Base-by-base conservation (phyloP, 2,888 invertebrate species). In the Papilio demoleus region DNA sequence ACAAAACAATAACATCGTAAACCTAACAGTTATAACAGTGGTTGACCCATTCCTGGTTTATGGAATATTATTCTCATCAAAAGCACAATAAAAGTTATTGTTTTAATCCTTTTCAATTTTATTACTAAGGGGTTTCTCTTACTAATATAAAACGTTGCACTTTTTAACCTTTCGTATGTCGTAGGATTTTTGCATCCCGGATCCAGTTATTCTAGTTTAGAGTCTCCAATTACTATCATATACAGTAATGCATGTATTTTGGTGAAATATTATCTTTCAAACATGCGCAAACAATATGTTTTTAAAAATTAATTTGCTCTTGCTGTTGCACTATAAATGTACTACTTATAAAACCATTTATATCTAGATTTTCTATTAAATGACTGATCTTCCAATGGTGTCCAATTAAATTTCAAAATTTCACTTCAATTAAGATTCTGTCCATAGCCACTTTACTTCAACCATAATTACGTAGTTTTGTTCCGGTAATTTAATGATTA, bases 1-100 rank as follows among this genome's bases (percentile, higher is more conserved):
- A 27, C 31, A 56, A 56, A 56, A 56, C 53, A 56, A 56, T 31
- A 56, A 56, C 31, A 27, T 31, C 5, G n/a, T 50, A 6, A 27
- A 27, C 1, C 14, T 24, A 27, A n/a, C 31, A 31, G n/a, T 31
- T 53, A 17, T 27, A 56, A 17, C n/a, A 9, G n/a, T 56, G 17
- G 11, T 17, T 31, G 53, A 31, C 9, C 31, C 9, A 56, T n/a
- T 53, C 6, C 1, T 53, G n/a, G 8, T 31, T 3, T 31, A 9
- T 2, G 22, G 3, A 45, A 22, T 22, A 22, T 31, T 31, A 17
- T 31, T 17, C 1, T 56, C 19, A 31, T 56, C 31, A 31, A 17
- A n/a, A 17, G 8, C 12, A 47, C 22, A 47, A 19, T 45, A 31
- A n/a, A n/a, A n/a, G 14, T n/a, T 27, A 31, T 31, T 27, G 24